Conservation (phyloP, 2,113 vertebrate genomes). For the Leptobrachium ailaonicum region DNA sequence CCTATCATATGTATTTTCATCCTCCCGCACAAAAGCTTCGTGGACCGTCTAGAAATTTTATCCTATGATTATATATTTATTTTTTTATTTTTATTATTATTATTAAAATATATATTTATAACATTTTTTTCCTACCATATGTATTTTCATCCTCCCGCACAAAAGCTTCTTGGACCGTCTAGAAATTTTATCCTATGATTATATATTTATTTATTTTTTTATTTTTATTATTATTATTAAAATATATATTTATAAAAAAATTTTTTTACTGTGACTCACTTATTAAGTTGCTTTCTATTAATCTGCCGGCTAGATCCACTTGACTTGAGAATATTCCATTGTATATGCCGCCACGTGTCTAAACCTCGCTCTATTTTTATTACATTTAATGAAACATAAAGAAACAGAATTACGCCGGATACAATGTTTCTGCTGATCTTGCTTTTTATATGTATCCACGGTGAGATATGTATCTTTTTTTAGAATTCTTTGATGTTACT, state of each 20-base stretch:
- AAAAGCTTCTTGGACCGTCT: slow-evolving; percentile 11
- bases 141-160: slow-evolving; percentile 21
- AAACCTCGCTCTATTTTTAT: too few species aligned
- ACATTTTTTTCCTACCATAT: slow-evolving; percentile 26
- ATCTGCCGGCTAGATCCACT: not conserved
- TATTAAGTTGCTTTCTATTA: not conserved
- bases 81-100: too few species aligned
- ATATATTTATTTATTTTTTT: too few species aligned
- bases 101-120: slow-evolving; percentile 32
- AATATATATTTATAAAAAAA: slow-evolving; percentile 24
- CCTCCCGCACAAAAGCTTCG: slow-evolving; percentile 6
- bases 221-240: too few species aligned
- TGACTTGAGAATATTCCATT: not conserved
- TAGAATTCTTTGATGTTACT: too few species aligned
- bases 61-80: not conserved
- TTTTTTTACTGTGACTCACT: not conserved
- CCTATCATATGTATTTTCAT: slow-evolving; percentile 26
- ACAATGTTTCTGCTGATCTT: too few species aligned
- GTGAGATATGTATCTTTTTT: too few species aligned
- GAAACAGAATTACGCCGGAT: too few species aligned
- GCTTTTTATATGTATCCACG: too few species aligned
- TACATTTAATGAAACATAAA: too few species aligned
- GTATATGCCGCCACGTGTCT: not conserved
- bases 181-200: slow-evolving; percentile 19
- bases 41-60: slow-evolving; percentile 9